Evolutionary conservation across 1,140 invertebrate genomes (phyloP).

Genomic region (Eulimnadia texana): DNA sequence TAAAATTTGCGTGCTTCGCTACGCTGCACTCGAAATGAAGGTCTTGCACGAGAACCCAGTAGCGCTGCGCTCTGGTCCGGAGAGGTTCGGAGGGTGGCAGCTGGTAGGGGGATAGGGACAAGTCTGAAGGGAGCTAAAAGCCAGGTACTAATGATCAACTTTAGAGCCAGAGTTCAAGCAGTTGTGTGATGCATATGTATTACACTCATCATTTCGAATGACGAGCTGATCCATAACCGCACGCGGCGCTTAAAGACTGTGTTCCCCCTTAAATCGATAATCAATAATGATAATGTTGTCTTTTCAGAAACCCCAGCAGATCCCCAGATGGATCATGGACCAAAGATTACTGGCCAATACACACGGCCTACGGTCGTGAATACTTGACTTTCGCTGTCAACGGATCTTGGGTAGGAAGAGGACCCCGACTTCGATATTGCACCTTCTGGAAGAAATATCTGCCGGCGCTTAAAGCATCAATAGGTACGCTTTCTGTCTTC

Average conservation of each 20-base stretch:
- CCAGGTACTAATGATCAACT: too few relatives aligned
- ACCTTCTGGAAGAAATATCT: constrained; percentile 93
- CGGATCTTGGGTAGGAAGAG: constrained; percentile 60
- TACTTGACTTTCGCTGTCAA: constrained; percentile 71
- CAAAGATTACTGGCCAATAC: constrained; percentile 63
- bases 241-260: too few relatives aligned
- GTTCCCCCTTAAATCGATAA: not conserved
- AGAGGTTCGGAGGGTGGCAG: too few relatives aligned
- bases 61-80: too few relatives aligned
- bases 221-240: too few relatives aligned
- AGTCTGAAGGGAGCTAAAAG: too few relatives aligned
- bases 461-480: constrained; percentile 52
- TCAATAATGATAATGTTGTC: constrained; percentile 10
- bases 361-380: constrained; percentile 64
- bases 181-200: too few relatives aligned
- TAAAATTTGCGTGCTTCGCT: not conserved
- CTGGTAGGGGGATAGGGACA: too few relatives aligned
- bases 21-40: not conserved
- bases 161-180: too few relatives aligned
- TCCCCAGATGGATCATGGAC: constrained; percentile 36
- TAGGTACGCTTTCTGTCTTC: not conserved
- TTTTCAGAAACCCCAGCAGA: constrained; percentile 42
- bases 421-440: constrained; percentile 75
- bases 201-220: too few relatives aligned
- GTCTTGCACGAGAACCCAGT: not conserved